Percentiles rank a stretch among this genome's conserved stretches.
Conservation (phyloP, 2,113 vertebrate genomes). For the Laterallus jamaicensis region DNA sequence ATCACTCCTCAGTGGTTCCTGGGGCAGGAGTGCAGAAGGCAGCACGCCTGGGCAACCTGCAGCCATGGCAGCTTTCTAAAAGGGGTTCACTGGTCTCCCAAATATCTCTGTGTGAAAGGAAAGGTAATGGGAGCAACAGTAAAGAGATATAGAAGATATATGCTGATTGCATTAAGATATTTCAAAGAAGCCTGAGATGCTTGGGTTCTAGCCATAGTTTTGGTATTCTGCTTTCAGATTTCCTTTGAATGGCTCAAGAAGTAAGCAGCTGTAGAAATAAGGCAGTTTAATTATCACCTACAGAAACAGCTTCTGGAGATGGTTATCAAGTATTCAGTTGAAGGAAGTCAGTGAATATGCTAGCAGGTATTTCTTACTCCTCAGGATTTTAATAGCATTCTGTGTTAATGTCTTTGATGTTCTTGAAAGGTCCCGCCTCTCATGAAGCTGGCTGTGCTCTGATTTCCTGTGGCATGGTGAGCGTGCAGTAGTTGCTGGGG, state of each 20-base stretch:
- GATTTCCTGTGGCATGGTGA: background rate
- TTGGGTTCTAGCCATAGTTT: background rate
- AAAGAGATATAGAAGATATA: accelerated
- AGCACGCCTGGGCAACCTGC: too few relatives aligned
- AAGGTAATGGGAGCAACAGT: background rate
- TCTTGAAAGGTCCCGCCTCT: background rate
- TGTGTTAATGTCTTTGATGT: background rate
- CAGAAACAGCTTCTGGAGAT: background rate
- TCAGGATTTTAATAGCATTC: background rate
- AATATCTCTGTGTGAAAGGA: too few relatives aligned
- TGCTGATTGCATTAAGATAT: background rate
- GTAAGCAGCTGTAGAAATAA: background rate
- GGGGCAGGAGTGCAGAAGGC: background rate
- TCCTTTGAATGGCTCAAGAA: background rate
- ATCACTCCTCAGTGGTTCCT: background rate
- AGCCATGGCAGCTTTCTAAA: background rate
- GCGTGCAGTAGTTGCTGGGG: background rate
- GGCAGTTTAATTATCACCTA: background rate
- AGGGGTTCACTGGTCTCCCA: background rate
- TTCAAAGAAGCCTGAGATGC: background rate
- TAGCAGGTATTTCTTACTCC: background rate
- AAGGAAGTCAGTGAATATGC: background rate
- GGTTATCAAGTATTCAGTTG: background rate
- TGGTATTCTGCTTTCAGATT: background rate
- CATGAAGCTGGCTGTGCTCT: background rate